Base-by-base conservation (phyloP, 2,888 invertebrate genomes). In the Ecdyonurus torrentis region DNA sequence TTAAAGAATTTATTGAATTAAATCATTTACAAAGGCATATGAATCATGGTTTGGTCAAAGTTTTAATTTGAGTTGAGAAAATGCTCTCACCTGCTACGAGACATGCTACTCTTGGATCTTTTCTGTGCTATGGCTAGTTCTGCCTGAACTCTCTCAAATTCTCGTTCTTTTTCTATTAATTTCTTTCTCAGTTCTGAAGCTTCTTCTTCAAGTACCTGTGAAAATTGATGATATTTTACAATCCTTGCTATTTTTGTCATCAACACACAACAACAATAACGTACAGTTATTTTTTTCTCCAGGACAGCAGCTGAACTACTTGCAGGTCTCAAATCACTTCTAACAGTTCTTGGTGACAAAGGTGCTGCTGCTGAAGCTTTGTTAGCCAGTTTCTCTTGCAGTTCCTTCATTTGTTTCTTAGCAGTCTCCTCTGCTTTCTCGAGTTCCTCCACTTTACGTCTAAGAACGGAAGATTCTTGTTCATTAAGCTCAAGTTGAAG, bases 401-500 rank as follows among this genome's bases (percentile, higher is more conserved):
- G 76, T 67, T 90, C 89, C 69, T 85, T 85, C 7, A 88, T 79
- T 77, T 90, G 87, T 68, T 83, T 83, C 71, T 84, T 86, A 18
- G 85, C 74, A 59, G 82, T 82, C 64, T 86, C 84, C 70, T 86
- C 88, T 70, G 91, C 89, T 67, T 81, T 83, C 76, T 93, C 91
- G 67, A 90, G 76, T 69, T 89, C 89, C 73, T 90, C 89, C 64
- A 91, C 85, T 76, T 92, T 93, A 67, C 87, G 82, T 55, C 89
- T 81, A 66, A 93, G 76, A 64, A 91, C 87, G 23, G 86, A 82
- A 63, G 91, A 85, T 79, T 95, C 94, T 81, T 91, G 91, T 75
- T 94, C 93, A 72, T 89, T 89, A 60, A 93, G 79, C 74, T 94
- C 94, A 61, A 95, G 77, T 67, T 93, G 84, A 53, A 94, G 79